Base-by-base conservation (phyloP, 2,113 vertebrate genomes). In the Zeus faber region DNA sequence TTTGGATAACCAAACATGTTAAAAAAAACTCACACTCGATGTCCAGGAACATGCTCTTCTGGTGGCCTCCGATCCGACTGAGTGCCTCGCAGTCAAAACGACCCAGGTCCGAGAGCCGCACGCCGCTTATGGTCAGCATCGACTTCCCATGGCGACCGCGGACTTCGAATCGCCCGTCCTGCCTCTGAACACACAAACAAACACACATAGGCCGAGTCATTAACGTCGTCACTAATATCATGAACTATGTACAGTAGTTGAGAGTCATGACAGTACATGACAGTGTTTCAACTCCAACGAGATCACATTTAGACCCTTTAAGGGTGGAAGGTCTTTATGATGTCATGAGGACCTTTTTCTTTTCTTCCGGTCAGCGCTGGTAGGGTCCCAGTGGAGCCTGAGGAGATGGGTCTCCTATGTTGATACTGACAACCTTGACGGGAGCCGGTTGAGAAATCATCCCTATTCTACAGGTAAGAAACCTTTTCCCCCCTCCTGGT, bases 11-110 rank as follows among this genome's bases (percentile, higher is more conserved):
- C n/a, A n/a, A n/a, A n/a, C n/a, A n/a, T n/a, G n/a, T n/a, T n/a
- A n/a, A n/a, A n/a, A n/a, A n/a, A n/a, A n/a, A n/a, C 87, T 88
- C 48, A 99, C 96, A 98, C 88, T 98, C 94, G 58, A 99, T 94
- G 81, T 99, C 95, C 77, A 99, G 92, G 69, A 92, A 95, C 95
- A 98, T 97, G 93, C 94, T 97, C 85, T 97, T 98, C 87, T 98
- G 93, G 70, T 97, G 94, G 22, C 93, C 93, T 72, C 96, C 97
- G 59, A 99, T 98, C 77, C 93, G 89, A 77, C 96, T 99, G n/a
- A 92, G 91, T 0, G 97, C 96, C 83, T 98, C 95, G 54, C 97
- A 99, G 91, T 98, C 93, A 25, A 98, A 98, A 53, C 94, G 92
- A 16, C 97, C 97, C 62, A 92, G 81, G 79, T 99, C 97, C 13